Evolutionary conservation across 2,113 vertebrate species (phyloP), one percentile per base, ranked within the genome.

Genomic region (Plecturocebus donacophilus): DNA sequence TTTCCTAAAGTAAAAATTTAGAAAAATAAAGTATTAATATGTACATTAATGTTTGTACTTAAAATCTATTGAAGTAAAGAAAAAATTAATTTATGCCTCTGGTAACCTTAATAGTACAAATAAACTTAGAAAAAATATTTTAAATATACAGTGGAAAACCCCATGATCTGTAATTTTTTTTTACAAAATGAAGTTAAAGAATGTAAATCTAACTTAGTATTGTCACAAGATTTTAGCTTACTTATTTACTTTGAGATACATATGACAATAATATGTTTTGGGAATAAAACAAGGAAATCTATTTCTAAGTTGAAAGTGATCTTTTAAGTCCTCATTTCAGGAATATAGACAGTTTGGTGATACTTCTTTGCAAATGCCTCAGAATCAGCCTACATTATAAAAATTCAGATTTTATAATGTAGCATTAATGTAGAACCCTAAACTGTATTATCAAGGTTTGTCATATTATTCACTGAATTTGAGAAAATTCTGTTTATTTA

Each of bases 21-120:
- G 58, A 58, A 17, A 94, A 86, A 82, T 70, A 85, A 79, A 58
- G 96, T 76, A 71, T 81, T 87, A 64, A 85, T 40, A 81, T 71
- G 10, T 73, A 85, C 19, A 47, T 88, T 73, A 64, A 71, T 52
- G 40, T 25, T 87, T 84, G 23, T 17, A 56, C 83, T 95, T 92
- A 93, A n/a, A 58, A 64, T 77, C 6, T 91, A 14, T 66, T 95
- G 11, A 20, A 47, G 6, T 9, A 52, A 7, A 49, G 52, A n/a
- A 52, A 97, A 23, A 12, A 38, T 20, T 20, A 35, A 70, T 88
- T 54, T 16, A 86, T 56, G 58, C 6, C 12, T 95, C 32, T 95
- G 14, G 7, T 77, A 76, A 54, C 19, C 8, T 84, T 68, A 89
- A 61, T 1, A 52, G 3, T 40, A 49, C 25, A 95, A 76, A 47